phyloP scores from a whole-genome alignment of 2,888 invertebrate genomes.

The Melinaea marsaeus region DNA sequence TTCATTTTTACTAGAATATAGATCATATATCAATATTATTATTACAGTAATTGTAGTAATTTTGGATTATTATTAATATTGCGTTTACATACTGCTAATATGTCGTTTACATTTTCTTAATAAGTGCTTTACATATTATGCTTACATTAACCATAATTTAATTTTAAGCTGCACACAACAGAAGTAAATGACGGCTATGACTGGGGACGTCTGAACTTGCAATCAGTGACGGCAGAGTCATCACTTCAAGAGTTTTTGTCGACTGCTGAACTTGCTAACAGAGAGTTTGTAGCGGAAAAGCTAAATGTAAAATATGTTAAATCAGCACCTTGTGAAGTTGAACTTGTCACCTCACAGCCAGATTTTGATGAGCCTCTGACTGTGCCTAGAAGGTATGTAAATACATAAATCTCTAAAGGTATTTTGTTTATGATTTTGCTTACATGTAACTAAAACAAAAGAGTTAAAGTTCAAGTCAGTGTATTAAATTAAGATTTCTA shows the following conservation, averaged over 20 bases:
- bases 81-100: not conserved
- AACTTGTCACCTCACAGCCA: conserved; percentile 62
- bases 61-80: not conserved
- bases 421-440: no score
- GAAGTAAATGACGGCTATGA: conserved; percentile 94
- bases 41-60: not conserved
- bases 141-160: not conserved
- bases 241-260: conserved; percentile 97
- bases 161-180: conserved; percentile 85
- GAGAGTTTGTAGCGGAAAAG: conserved; percentile 95
- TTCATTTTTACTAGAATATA: no score
- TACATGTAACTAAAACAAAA: no score
- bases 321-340: conserved; percentile 59
- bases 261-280: conserved; percentile 95
- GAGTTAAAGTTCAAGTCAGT: no score
- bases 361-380: conserved; percentile 69
- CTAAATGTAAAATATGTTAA: conserved; percentile 83
- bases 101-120: not conserved
- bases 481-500: not conserved
- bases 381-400: conserved; percentile 85
- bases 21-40: not conserved
- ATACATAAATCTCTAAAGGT: not conserved
- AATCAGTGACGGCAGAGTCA: conserved; percentile 97
- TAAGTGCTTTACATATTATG: not conserved
- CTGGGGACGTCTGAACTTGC: conserved; percentile 92